phyloP scores from a whole-genome alignment of 2,888 invertebrate species.

The Neoascia interrupta region DNA sequence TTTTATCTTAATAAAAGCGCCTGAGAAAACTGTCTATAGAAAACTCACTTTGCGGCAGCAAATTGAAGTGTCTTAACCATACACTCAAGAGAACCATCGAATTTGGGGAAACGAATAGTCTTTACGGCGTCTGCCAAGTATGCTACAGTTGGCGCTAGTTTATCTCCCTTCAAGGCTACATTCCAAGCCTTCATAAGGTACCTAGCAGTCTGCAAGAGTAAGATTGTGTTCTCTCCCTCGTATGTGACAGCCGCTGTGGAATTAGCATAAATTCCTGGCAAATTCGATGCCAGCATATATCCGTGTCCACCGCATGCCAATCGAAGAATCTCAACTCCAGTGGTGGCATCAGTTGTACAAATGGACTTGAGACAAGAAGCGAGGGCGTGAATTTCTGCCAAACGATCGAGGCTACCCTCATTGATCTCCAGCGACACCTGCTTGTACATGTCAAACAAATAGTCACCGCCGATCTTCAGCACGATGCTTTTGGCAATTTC shows the following conservation, averaged over 20 bases:
- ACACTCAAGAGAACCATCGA: conserved; percentile 71
- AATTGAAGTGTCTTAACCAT: conserved; percentile 79
- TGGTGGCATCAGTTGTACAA: conserved; percentile 86
- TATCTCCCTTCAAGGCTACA: conserved; percentile 82
- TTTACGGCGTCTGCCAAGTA: conserved; percentile 81
- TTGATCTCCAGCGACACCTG: conserved; percentile 89
- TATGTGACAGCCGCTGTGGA: conserved; percentile 94
- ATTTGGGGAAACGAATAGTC: conserved; percentile 67
- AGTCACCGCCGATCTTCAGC: conserved; percentile 85
- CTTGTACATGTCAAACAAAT: conserved; percentile 91
- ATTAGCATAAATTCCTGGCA: conserved; percentile 90
- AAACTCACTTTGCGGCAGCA: conserved; percentile 79
- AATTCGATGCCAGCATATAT: conserved; percentile 90
- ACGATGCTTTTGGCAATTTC: conserved; percentile 89
- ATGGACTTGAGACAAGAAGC: conserved; percentile 95
- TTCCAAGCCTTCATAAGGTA: conserved; percentile 90
- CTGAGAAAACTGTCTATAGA: background rate
- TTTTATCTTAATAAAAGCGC: background rate
- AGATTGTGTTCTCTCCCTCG: conserved; percentile 97
- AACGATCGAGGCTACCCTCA: conserved; percentile 87
- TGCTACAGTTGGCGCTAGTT: conserved; percentile 84
- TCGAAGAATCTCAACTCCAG: conserved; percentile 90
- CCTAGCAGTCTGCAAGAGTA: conserved; percentile 92
- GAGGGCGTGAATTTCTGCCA: conserved; percentile 92
- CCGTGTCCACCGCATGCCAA: conserved; percentile 97